Base-by-base conservation (phyloP, 1,140 invertebrate genomes). In the Orussus abietinus region DNA sequence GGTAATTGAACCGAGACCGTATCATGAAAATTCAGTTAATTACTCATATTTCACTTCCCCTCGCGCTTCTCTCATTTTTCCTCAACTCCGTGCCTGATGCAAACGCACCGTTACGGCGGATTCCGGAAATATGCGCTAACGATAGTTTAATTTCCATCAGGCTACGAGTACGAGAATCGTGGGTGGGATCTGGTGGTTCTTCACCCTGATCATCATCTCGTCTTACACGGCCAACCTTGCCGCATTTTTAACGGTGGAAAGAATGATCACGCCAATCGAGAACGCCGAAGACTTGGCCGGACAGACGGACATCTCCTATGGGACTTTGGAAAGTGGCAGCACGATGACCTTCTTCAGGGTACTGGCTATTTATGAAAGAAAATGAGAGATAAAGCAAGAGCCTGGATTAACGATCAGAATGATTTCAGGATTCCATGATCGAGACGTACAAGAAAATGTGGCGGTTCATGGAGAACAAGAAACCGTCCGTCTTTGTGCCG, bases 221-320 rank as follows among this genome's bases (percentile, higher is more conserved):
- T 91, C 90, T 1, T 93, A 93, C 63, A 93, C 90, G 0, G 90
- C 90, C 5, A 92, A 92, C 69, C 67, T 92, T 36, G 89, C 89
- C 1, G 90, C 90, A 4, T 92, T 93, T 61, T 72, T 93, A 1
- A 93, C 90, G 0, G 88, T 92, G 1, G 87, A 88, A 66, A 74
- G 85, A 47, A 89, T 88, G 86, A 86, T 85, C 18, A 88, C 87
- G 7, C 89, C 90, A 0, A 92, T 93, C 28, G 86, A 90, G 65
- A 86, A 81, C 58, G 84, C 86, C 0, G 86, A 92, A 57, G 90
- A 91, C 64, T 73, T 93, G 20, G 85, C 88, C 4, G 80, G 84
- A 29, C 89, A 92, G 65, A 88, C 83, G 0, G 85, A 88, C 39
- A 92, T 93, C 46, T 63, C 80, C 1, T 92, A 92, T 58, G 90